Conservation (phyloP, 2,797 vertebrate genomes). For the Podargus strigoides region DNA sequence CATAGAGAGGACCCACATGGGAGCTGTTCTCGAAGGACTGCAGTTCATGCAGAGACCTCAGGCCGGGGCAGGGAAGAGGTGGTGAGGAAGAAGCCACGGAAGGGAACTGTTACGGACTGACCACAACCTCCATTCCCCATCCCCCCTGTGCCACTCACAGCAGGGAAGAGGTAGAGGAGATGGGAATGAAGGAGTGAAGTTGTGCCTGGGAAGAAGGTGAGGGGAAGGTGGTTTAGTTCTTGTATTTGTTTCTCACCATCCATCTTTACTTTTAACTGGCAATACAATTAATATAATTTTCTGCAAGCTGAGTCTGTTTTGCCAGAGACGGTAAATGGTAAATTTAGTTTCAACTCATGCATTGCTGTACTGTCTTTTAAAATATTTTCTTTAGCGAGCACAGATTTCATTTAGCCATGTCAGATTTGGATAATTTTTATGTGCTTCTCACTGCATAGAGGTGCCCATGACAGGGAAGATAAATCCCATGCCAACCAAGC, state of each 20-base stretch:
- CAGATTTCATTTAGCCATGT: neutral
- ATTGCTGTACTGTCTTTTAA: neutral
- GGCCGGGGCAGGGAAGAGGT: neutral
- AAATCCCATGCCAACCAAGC: neutral
- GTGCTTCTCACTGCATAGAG: neutral
- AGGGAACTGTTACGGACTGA: neutral
- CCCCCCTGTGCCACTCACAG: neutral
- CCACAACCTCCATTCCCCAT: too few relatives aligned
- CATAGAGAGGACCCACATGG: neutral
- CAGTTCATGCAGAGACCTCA: neutral
- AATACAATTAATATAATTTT: neutral
- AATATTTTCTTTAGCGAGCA: neutral
- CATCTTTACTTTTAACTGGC: neutral
- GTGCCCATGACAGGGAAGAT: neutral
- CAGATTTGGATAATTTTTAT: neutral
- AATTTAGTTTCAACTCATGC: neutral
- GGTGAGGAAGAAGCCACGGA: neutral
- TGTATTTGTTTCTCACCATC: neutral
- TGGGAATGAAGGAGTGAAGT: neutral
- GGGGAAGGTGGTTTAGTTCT: neutral
- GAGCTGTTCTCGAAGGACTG: neutral
- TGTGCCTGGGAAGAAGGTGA: neutral
- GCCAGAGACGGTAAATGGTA: rapidly evolving
- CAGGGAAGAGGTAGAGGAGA: neutral
- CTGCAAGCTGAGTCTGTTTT: neutral